These are phyloP conservation scores for Girardinus metallicus DNA, from an alignment of 2,797 vertebrate species.

Conservation along the genomic window DNA sequence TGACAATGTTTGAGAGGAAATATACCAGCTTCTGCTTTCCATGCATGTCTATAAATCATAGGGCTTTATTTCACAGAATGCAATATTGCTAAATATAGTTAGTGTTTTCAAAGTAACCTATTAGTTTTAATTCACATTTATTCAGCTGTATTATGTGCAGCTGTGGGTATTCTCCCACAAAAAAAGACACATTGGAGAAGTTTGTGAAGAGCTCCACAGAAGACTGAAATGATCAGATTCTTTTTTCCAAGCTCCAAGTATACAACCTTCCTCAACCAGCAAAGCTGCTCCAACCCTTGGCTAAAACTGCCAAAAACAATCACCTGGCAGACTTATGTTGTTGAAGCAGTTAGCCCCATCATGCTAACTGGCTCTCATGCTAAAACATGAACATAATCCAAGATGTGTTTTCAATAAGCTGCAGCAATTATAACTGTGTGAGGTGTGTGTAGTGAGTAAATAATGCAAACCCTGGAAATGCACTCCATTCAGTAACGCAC, in stretches of 20 bases:
- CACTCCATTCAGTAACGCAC: neutral
- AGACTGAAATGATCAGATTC: neutral
- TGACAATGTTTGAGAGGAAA: neutral
- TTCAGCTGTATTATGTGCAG: neutral
- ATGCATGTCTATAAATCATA: neutral
- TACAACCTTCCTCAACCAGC: neutral
- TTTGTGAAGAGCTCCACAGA: neutral
- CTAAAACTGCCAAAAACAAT: neutral
- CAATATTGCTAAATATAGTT: neutral
- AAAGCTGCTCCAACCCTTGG: neutral
- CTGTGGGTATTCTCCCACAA: neutral
- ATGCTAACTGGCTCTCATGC: neutral
- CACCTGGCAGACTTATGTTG: neutral
- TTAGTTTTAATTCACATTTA: neutral
- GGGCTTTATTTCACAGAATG: neutral
- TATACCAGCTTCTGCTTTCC: neutral
- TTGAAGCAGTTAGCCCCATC: neutral
- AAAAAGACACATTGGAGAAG: neutral
- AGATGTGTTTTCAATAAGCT: neutral
- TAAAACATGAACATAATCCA: neutral
- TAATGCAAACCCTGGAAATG: neutral
- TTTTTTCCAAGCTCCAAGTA: neutral
- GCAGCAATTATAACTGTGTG: neutral
- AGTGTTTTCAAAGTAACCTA: neutral
- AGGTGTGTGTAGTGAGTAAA: neutral